These are phyloP conservation scores for Catotricha subobsoleta DNA, from an alignment of 2,888 invertebrate species.

Conservation along the genomic window DNA sequence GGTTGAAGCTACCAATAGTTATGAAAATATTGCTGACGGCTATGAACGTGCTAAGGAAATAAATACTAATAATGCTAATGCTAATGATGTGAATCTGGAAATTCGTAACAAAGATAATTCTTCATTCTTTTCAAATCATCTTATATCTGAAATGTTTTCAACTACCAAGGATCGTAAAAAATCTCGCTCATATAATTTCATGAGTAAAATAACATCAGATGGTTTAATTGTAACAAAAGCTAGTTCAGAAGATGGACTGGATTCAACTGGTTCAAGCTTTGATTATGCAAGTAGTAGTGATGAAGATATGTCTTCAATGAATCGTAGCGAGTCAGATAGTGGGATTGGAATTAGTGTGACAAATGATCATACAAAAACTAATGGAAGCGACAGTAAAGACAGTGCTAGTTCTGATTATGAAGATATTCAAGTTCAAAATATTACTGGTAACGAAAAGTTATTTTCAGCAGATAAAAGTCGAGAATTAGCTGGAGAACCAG, in stretches of 20 bases:
- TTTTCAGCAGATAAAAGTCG: slow-evolving; percentile 45
- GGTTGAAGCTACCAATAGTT: slow-evolving; percentile 23
- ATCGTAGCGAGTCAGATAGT: slow-evolving; percentile 29
- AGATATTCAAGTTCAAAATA: slow-evolving; percentile 23
- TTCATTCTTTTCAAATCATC: slow-evolving; percentile 19
- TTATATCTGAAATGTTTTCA: slow-evolving; percentile 28
- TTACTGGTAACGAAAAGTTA: slow-evolving; percentile 11
- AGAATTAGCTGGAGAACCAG: slow-evolving; percentile 68
- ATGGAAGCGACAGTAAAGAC: slow-evolving; percentile 15
- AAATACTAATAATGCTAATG: slow-evolving; percentile 11
- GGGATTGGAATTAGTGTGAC: slow-evolving; percentile 28
- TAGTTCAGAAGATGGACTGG: slow-evolving; percentile 26
- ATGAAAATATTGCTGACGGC: slow-evolving; percentile 27
- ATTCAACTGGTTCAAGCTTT: slow-evolving; percentile 29
- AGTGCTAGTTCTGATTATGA: slow-evolving; percentile 28
- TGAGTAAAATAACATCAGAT: slow-evolving; percentile 30
- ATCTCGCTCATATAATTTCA: slow-evolving; percentile 20
- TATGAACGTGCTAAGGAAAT: slow-evolving; percentile 3
- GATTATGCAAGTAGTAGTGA: slow-evolving; percentile 28
- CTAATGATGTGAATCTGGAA: slow-evolving; percentile 5
- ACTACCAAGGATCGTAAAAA: slow-evolving; percentile 18
- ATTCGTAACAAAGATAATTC: slow-evolving; percentile 4
- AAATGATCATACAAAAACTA: slow-evolving; percentile 23
- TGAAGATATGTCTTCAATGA: slow-evolving; percentile 28
- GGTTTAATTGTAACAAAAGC: slow-evolving; percentile 29